Base-by-base conservation (phyloP, 1,140 invertebrate species). In the Diabrotica virgifera region DNA sequence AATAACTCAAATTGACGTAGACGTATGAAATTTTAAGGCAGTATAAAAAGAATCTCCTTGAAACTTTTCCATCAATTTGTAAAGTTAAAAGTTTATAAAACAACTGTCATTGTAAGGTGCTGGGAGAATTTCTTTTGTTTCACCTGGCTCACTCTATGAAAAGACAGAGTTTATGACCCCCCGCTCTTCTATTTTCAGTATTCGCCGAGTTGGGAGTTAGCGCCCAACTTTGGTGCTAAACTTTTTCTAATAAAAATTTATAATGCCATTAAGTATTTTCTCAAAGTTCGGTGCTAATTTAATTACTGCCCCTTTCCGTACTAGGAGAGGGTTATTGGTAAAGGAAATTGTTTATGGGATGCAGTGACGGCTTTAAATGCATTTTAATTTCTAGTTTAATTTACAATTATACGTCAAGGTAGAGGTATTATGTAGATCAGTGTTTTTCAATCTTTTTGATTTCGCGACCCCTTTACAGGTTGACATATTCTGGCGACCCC, bases 231-330 rank as follows among this genome's bases (percentile, higher is more conserved):
- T n/a, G 8, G n/a, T n/a, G 40, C 8, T 46, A 46, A 46, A 46
- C 40, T 46, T 46, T 46, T 46, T 46, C 40, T 46, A 46, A 46
- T 46, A 46, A 46, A 46, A 46, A 46, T 46, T 46, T 46, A 46
- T 46, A 46, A 46, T 46, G n/a, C 40, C 40, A 46, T 46, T 46
- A 46, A 46, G 40, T 46, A 46, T 46, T 46, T n/a, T n/a, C 8
- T n/a, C 40, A 46, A 46, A 46, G 8, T 46, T 46, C 40, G n/a
- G 5, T n/a, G 40, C 40, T 46, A 46, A 46, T 46, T 46, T 46
- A 46, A 46, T 46, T 46, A 46, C 40, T 46, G 40, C 8, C 8
- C 40, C 40, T 46, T 6, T 46, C 6, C 40, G 8, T 6, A n/a
- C n/a, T 46, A 24, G 24, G 24, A 24, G 24, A 24, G 40, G 40